Base-by-base conservation (phyloP, 2,888 invertebrate genomes). In the Smittia sp. region DNA sequence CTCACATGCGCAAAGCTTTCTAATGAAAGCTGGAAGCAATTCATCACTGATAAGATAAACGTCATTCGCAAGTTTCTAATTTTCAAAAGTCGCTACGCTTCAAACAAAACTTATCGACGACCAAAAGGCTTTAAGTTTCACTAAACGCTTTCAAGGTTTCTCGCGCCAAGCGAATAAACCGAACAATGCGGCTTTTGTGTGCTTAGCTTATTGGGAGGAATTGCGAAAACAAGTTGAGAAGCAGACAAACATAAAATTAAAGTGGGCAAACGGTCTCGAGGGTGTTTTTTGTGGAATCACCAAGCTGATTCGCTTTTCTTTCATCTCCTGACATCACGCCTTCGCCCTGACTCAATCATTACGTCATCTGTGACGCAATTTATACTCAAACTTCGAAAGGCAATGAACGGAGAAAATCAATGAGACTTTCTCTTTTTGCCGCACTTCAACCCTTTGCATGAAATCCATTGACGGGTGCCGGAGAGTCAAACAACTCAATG, bases 21-120 rank as follows among this genome's bases (percentile, higher is more conserved):
- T 32, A 32, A 32, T 32, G n/a, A 66, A 66, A 66, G 32, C n/a
- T 32, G 3, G 27, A 66, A 66, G n/a, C 32, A 24, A 66, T 66
- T 27, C 66, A 66, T 66, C 66, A 66, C 38, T 66, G 66, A 66
- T 66, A 66, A 66, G 66, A 32, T 13, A 62, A 62, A 62, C 1
- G 2, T 46, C 52, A 13, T 46, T 46, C n/a, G n/a, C 52, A 46
- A 13, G 18, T 46, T 46, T 18, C n/a, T 46, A 13, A 6, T 46
- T 46, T 46, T n/a, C n/a, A n/a, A n/a, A n/a, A n/a, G n/a, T n/a
- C n/a, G n/a, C n/a, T n/a, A n/a, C n/a, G n/a, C n/a, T n/a, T n/a
- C n/a, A n/a, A n/a, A n/a, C n/a, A n/a, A 32, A 32, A 32, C 32
- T 32, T 6, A 32, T 32, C 9, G 32, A 32, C 9, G 32, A 32